Evolutionary conservation across 2,797 vertebrate species (phyloP), one percentile per base, ranked within the genome.

Genomic region (Neosalanx taihuensis): DNA sequence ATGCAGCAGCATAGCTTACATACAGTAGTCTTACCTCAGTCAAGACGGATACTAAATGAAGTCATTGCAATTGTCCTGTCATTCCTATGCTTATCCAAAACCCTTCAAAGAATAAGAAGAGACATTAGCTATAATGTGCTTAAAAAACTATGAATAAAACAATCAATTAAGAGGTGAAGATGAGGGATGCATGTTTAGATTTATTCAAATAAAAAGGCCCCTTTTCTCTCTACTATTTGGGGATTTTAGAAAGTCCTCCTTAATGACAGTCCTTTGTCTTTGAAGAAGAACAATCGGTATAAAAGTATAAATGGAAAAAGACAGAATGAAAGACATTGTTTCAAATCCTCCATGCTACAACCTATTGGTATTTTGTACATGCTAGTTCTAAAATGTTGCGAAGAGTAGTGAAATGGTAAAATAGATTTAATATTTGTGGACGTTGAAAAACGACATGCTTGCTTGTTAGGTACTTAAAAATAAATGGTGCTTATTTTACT

Each of bases 1-100:
- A 67, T 61, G 83, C 82, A 79, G 85, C 83, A 65, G 81, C 83
- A 86, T 81, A 80, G 67, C 70, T 83, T 85, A 74, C 80, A 82
- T 35, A 73, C 70, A 67, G 53, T 61, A 30, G 76, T 76, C 79
- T 84, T 72, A 79, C 81, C 83, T 90, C 76, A 85, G 13, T 53
- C 23, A 18, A n/a, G 5, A 20, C 15, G 9, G 64, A 23, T 23
- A 30, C 9, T 7, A 53, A 13, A 33, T 20, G 13, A 66, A 66
- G 6, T 3, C 4, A 17, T 12, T 49, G 41, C 12, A 46, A 9
- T 37, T 23, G 63, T 23, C 37, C 13, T 41, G 20, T 41, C 17
- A 29, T 46, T 41, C 23, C 49, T 26, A 29, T 30, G 41, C 41
- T 30, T 23, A 66, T 29, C 15, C 58, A 60, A 60, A 20, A 26